A percentile compares a stretch with the other conserved stretches of the same genome.
These are phyloP conservation scores for Bubo blakistoni DNA, from an alignment of 2,113 vertebrate genomes.

Conservation along the genomic window DNA sequence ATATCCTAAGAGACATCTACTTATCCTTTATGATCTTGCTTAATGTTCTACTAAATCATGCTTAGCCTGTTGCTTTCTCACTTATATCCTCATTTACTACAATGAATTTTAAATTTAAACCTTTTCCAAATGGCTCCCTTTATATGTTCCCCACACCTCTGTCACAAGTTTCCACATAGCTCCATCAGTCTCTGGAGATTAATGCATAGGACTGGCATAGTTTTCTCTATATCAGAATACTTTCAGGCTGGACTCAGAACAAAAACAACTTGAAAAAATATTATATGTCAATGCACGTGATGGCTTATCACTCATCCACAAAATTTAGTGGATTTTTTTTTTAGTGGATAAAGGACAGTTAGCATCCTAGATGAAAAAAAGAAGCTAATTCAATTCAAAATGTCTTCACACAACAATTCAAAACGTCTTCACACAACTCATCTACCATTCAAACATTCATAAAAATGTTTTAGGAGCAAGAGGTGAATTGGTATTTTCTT, in stretches of 20 bases:
- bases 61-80: slow-evolving; percentile 32
- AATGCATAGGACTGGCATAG: not conserved
- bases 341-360: not conserved
- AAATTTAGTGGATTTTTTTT: not conserved
- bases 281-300: not conserved
- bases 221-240: not conserved
- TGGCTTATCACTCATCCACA: not conserved
- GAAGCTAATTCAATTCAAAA: not conserved
- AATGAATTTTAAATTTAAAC: slow-evolving; percentile 20
- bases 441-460: not conserved
- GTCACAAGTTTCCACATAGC: not conserved
- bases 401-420: not conserved
- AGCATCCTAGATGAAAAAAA: not conserved
- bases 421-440: not conserved
- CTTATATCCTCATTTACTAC: slow-evolving; percentile 18
- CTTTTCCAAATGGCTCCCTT: not conserved
- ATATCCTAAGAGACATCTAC: slow-evolving; percentile 35
- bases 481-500: not conserved
- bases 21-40: slow-evolving; percentile 43
- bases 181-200: not conserved
- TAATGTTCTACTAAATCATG: slow-evolving; percentile 53
- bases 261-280: slow-evolving; percentile 23
- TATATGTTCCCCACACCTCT: not conserved
- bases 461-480: not conserved
- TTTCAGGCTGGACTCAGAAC: slow-evolving; percentile 32